Evolutionary conservation across 2,113 vertebrate genomes (phyloP).

Genomic region (Microcebus lehilahytsara): DNA sequence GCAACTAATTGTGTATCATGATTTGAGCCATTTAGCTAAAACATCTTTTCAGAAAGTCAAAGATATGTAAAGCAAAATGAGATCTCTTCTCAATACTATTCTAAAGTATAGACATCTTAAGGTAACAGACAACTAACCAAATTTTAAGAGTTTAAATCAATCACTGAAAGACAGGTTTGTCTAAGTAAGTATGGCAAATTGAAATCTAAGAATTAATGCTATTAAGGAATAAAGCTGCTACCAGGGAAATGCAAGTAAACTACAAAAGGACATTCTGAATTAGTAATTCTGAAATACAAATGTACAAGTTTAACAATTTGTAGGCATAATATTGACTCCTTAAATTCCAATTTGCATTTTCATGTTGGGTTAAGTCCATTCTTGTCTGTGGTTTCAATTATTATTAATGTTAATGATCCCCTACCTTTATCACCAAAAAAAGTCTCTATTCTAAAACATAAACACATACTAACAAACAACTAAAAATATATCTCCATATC

Average conservation of each 20-base stretch:
- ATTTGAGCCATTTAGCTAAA: neutral
- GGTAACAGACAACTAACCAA: neutral
- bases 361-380: neutral
- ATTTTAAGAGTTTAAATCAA: constrained; percentile 3
- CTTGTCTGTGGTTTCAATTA: neutral
- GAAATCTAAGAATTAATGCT: neutral
- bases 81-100: neutral
- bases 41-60: neutral
- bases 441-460: neutral
- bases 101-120: neutral
- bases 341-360: neutral
- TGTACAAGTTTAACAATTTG: neutral
- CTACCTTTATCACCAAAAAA: neutral
- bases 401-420: neutral
- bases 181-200: neutral
- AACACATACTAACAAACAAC: neutral
- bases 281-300: neutral
- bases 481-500: neutral
- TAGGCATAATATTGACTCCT: neutral
- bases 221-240: neutral
- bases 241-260: neutral
- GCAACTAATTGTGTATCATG: neutral
- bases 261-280: neutral
- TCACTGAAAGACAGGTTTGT: neutral
- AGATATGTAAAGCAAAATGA: neutral